A percentile compares a stretch with the other conserved stretches of the same genome.
Evolutionary conservation across 2,113 vertebrate genomes (phyloP).

Genomic region (Pipra filicauda): DNA sequence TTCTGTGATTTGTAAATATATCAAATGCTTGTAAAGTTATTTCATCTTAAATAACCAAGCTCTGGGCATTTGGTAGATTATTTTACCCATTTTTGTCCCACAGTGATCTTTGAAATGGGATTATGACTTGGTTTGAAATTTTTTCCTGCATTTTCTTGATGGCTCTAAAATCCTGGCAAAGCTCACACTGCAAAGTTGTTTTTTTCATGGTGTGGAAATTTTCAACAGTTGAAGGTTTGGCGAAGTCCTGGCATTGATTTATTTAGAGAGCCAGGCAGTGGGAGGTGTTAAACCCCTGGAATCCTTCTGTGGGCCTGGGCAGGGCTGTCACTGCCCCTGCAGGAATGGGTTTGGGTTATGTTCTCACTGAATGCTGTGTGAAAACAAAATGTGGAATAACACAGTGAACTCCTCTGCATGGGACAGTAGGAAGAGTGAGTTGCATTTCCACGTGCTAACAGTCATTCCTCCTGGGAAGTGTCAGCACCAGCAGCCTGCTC

Average conservation of each 20-base stretch:
- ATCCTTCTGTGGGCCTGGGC: not conserved
- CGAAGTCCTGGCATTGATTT: not conserved
- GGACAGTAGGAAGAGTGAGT: not conserved
- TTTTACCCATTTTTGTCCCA: not conserved
- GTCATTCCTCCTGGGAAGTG: not conserved
- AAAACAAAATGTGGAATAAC: too few relatives aligned
- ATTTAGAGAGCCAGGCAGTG: rapidly evolving
- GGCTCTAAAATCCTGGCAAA: not conserved
- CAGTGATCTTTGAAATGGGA: not conserved
- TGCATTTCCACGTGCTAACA: not conserved
- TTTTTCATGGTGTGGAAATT: not conserved
- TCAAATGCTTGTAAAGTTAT: not conserved
- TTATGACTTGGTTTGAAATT: not conserved
- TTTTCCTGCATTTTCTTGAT: not conserved
- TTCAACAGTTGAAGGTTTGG: not conserved
- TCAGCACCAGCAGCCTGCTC: not conserved
- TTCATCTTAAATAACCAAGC: not conserved
- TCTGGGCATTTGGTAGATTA: not conserved
- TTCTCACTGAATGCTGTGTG: not conserved
- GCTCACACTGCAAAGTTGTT: not conserved
- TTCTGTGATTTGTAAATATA: not conserved
- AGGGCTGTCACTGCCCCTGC: rapidly evolving
- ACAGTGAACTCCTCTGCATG: not conserved
- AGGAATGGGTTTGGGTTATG: not conserved
- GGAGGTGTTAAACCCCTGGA: not conserved